Evolutionary conservation across 1,140 invertebrate genomes (phyloP).

Genomic region (Aphaenogaster floridana): DNA sequence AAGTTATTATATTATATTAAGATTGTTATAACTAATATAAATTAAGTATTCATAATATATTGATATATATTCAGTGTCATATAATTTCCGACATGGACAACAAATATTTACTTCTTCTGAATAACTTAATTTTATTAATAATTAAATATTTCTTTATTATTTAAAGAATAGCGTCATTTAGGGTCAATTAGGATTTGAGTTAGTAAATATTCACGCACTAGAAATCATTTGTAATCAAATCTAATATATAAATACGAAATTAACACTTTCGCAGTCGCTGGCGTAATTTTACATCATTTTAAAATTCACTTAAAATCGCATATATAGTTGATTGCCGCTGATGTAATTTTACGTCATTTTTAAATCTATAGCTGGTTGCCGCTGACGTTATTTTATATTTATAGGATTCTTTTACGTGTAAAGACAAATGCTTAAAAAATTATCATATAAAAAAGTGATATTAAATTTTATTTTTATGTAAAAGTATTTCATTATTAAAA

Average conservation of each 20-base stretch:
- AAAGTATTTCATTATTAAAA: too few relatives aligned
- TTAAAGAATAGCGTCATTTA: background rate
- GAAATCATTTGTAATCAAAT: background rate
- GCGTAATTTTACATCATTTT: too few relatives aligned
- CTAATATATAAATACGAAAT: constrained; percentile 2
- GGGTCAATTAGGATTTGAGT: background rate
- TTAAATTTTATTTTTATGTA: too few relatives aligned
- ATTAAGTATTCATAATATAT: constrained; percentile 5
- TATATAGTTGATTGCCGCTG: too few relatives aligned
- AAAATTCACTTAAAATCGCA: too few relatives aligned
- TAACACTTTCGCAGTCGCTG: too few relatives aligned
- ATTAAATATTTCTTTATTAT: background rate
- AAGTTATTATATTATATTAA: background rate
- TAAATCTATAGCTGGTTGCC: too few relatives aligned
- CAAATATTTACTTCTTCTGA: background rate
- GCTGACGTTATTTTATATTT: too few relatives aligned
- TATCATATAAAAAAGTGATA: too few relatives aligned
- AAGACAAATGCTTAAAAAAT: too few relatives aligned
- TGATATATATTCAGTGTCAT: constrained; percentile 5
- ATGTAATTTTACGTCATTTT: too few relatives aligned
- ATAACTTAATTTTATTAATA: background rate
- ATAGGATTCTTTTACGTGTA: too few relatives aligned
- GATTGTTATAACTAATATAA: background rate
- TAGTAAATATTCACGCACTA: background rate
- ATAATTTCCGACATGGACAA: background rate